Base-by-base conservation (phyloP, 2,888 invertebrate species). In the Argyra leucocephala region DNA sequence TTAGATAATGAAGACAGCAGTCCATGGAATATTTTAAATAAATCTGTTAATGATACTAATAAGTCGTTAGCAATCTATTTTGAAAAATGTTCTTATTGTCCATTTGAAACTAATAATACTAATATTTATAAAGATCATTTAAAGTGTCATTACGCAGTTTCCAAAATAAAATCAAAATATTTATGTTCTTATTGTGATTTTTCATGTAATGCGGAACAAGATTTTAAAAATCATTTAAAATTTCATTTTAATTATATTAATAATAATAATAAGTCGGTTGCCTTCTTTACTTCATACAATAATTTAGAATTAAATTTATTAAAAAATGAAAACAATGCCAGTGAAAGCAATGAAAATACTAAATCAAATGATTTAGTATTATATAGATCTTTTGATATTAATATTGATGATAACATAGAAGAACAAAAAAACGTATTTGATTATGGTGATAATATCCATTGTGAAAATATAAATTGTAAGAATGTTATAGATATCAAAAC, bases 111-210 rank as follows among this genome's bases (percentile, higher is more conserved):
- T 74, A 83, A 84, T 64, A 84, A 90, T 15, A 84, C 86, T 69
- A 89, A 90, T 72, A 86, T 88, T 3, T 83, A 91, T 23, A 86
- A 85, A 69, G 87, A 87, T 73, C 94, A 94, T 77, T 83, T 88
- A 70, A 85, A 86, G 73, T 84, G 89, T 67, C 93, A 94, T 75
- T 80, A 81, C 12, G 84, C 86, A 74, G 79, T 85, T 12, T 83
- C 85, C 6, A 85, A 85, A 61, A 69, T 72, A 10, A 77, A 78
- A 1, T 79, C 80, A 62, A 85, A 85, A 68, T 85, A 86, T 72
- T 85, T 85, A 69, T 94, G 94, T 79, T 85, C 88, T 23, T 88
- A 89, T 76, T 94, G 94, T 77, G 91, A 92, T 79, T 89, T 90
- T 76, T 87, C 88, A 24, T 89, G 89, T 26, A 84, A 86, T 4